Conservation (phyloP, 2,888 invertebrate species). For the Rhingia rostrata region DNA sequence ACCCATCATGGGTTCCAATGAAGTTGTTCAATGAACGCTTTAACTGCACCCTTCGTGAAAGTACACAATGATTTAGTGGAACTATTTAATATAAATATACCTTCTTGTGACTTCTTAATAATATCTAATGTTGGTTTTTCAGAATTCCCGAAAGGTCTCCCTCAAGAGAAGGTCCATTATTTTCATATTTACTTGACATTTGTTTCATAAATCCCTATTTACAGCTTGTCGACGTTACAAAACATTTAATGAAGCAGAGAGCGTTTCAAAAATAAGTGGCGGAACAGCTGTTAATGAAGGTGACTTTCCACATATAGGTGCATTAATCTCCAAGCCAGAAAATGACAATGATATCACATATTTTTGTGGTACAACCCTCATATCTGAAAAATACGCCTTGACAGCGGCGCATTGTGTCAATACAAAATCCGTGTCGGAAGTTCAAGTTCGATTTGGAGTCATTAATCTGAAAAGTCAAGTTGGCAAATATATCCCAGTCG, state of each 20-base stretch:
- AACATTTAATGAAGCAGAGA: background rate
- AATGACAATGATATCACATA: conserved; percentile 4
- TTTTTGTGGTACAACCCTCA: conserved; percentile 70
- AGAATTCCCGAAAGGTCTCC: background rate
- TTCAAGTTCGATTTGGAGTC: conserved; percentile 62
- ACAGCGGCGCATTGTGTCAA: conserved; percentile 74
- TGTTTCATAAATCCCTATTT: too few relatives aligned
- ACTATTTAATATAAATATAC: too few relatives aligned
- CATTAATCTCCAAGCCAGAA: conserved; percentile 40
- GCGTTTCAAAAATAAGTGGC: conserved; percentile 66
- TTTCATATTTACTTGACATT: background rate
- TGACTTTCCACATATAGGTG: conserved; percentile 75
- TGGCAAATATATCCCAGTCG: background rate
- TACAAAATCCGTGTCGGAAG: conserved; percentile 12
- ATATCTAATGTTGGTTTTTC: too few relatives aligned
- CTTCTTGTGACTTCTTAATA: too few relatives aligned
- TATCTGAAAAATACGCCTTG: conserved; percentile 63
- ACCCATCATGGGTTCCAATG: too few relatives aligned
- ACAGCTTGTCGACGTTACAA: conserved; percentile 45
- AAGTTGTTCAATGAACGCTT: too few relatives aligned
- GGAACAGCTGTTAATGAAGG: conserved; percentile 66
- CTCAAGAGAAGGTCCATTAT: conserved; percentile 13
- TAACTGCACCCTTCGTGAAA: too few relatives aligned
- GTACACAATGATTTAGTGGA: too few relatives aligned
- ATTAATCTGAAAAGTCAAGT: conserved; percentile 22